phyloP scores from a whole-genome alignment of 2,888 invertebrate species.

The Drosophila cognata region DNA sequence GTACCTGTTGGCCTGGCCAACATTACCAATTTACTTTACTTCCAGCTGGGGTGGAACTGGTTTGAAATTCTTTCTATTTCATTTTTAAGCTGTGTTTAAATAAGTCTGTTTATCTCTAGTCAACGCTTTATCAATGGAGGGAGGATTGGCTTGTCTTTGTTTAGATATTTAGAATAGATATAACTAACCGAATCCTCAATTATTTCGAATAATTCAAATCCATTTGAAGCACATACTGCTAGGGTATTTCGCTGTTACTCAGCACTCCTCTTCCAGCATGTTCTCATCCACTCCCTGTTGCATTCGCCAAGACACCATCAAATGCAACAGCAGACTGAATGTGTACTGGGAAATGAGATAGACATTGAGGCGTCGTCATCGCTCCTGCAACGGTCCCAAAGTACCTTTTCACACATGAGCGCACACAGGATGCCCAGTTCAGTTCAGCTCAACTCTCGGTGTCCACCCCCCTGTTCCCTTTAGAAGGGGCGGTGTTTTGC shows the following conservation, averaged over 20 bases:
- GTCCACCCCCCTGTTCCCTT: constrained; percentile 1
- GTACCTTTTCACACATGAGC: constrained; percentile 81
- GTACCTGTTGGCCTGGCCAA: constrained; percentile 4
- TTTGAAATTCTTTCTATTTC: neutral
- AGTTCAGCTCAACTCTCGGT: constrained; percentile 14
- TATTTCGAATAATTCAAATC: neutral
- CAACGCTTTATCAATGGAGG: neutral
- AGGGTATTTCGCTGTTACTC: constrained; percentile 22
- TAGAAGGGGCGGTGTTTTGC: constrained; percentile 28
- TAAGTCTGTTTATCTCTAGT: neutral
- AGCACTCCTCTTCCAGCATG: neutral
- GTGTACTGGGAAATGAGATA: constrained; percentile 38
- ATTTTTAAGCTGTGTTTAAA: neutral
- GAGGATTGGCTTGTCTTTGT: neutral
- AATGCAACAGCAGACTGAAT: constrained; percentile 53
- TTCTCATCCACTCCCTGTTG: constrained; percentile 24
- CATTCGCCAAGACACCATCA: constrained; percentile 20
- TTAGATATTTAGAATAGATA: neutral
- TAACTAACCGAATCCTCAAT: neutral
- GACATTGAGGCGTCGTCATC: constrained; percentile 15
- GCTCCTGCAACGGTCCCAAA: constrained; percentile 44
- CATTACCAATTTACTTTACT: neutral
- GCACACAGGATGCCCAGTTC: constrained; percentile 46
- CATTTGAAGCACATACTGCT: neutral
- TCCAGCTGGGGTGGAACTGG: neutral